These are phyloP conservation scores for Drosophila parvula DNA, from an alignment of 1,140 invertebrate species.

Conservation along the genomic window DNA sequence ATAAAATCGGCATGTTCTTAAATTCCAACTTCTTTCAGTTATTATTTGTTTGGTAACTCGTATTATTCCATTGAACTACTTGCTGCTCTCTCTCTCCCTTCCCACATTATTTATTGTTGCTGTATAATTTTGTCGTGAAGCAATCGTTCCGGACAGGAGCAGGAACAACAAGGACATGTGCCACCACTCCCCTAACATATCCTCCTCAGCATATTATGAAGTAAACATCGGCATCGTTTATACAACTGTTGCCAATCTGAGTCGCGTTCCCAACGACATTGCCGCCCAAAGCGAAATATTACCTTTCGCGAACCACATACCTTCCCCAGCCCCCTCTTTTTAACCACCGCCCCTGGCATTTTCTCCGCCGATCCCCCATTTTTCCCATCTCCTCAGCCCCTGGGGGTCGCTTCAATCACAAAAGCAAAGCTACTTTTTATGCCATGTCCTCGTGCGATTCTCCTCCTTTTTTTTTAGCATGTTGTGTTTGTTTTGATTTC, in stretches of 20 bases:
- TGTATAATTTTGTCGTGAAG: background rate
- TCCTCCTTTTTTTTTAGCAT: constrained; percentile 7
- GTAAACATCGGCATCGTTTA: constrained; percentile 75
- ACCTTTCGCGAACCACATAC: background rate
- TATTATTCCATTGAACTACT: background rate
- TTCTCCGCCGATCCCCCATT: background rate
- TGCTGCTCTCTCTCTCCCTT: background rate
- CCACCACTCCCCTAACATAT: no score
- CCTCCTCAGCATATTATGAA: constrained; percentile 50
- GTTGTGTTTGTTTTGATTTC: constrained; percentile 55
- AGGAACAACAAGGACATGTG: constrained; percentile 20
- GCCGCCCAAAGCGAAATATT: constrained; percentile 50
- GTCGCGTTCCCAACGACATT: constrained; percentile 65
- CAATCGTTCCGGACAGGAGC: background rate
- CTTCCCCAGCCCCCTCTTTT: background rate
- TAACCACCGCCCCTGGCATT: constrained; percentile 14
- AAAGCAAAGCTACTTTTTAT: constrained; percentile 66
- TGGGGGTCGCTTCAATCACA: constrained; percentile 60
- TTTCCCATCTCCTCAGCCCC: constrained; percentile 6
- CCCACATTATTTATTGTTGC: background rate
- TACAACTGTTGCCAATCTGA: constrained; percentile 78
- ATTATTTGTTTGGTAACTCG: background rate
- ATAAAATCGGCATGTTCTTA: no score
- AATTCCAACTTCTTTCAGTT: background rate
- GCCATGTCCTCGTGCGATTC: constrained; percentile 57